A percentile compares a stretch with the other conserved stretches of the same genome.
These are phyloP conservation scores for Brachionus koreanus DNA, from an alignment of 1,140 invertebrate species.

Conservation along the genomic window DNA sequence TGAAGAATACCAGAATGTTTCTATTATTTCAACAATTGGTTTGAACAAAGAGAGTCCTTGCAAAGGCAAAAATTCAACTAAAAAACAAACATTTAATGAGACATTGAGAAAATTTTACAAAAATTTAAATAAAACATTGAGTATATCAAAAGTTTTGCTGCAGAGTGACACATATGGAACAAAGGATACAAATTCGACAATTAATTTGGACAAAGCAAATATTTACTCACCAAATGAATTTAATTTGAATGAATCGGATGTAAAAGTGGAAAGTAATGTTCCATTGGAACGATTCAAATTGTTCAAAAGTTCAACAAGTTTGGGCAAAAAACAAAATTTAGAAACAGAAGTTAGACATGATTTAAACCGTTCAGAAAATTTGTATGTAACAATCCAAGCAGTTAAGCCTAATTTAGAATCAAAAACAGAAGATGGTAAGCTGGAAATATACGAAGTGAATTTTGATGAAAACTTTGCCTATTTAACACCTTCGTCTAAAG, in stretches of 20 bases:
- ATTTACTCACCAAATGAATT: neutral
- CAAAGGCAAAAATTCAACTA: neutral
- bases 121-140: neutral
- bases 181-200: neutral
- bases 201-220: conserved; percentile 1
- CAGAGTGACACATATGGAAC: neutral
- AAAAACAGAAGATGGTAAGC: conserved; percentile 3
- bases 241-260: conserved; percentile 21
- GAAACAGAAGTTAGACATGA: neutral
- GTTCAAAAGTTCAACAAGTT: neutral
- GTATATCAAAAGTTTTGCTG: neutral
- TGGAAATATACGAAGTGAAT: conserved; percentile 38
- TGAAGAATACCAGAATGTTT: conserved; percentile 34
- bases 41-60: neutral
- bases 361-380: conserved; percentile 32
- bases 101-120: conserved; percentile 17
- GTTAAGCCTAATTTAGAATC: neutral
- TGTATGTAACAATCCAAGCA: conserved; percentile 6
- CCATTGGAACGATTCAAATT: neutral
- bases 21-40: conserved; percentile 11
- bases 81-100: conserved; percentile 28
- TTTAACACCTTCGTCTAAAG: conserved; percentile 9
- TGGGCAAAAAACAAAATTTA: neutral
- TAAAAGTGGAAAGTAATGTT: neutral
- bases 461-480: conserved; percentile 29